Evolutionary conservation across 2,888 invertebrate species (phyloP).

Genomic region (Cephonodes hylas): DNA sequence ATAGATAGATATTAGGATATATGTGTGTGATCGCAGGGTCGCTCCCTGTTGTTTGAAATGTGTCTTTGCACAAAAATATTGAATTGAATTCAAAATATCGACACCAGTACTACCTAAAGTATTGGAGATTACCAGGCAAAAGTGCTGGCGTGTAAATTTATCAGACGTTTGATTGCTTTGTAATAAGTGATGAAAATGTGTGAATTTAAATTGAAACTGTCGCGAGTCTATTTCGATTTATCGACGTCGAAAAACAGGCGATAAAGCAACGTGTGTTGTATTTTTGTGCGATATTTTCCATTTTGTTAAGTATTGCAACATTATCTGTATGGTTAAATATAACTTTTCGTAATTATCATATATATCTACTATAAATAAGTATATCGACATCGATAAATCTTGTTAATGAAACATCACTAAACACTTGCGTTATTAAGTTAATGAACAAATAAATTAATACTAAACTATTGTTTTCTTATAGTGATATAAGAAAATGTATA

Average conservation of each 20-base stretch:
- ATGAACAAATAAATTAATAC: background rate
- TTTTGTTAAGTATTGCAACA: background rate
- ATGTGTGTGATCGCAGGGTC: background rate
- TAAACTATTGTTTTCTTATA: background rate
- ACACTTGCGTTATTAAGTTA: background rate
- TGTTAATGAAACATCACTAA: background rate
- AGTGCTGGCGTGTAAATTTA: background rate
- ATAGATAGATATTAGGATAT: constrained; percentile 11
- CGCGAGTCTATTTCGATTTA: background rate
- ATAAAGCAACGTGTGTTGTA: background rate
- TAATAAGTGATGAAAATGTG: background rate
- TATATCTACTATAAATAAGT: background rate
- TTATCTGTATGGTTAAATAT: background rate
- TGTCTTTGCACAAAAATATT: constrained; percentile 7
- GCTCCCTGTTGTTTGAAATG: background rate
- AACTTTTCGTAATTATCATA: background rate
- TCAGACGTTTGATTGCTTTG: background rate
- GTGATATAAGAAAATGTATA: background rate
- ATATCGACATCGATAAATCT: background rate
- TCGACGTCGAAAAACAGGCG: background rate
- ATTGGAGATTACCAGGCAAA: background rate
- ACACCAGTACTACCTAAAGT: background rate
- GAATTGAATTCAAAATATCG: background rate
- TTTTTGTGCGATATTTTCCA: background rate
- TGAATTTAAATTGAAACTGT: background rate